Evolutionary conservation across 1,140 invertebrate genomes (phyloP).

Genomic region (Drosophila rufa): DNA sequence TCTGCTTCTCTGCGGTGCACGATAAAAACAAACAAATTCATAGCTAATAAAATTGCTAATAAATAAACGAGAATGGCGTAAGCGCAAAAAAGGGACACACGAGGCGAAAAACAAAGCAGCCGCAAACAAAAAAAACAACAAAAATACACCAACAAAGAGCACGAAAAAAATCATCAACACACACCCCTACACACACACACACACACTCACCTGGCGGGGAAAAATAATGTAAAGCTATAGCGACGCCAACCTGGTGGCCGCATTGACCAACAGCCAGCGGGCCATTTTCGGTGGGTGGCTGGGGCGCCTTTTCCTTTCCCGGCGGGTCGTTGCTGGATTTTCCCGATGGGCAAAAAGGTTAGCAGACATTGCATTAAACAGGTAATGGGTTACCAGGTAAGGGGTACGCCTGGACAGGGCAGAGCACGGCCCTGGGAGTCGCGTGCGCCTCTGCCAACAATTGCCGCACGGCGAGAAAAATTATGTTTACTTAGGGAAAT

Average conservation of each 20-base stretch:
- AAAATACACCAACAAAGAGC: constrained; percentile 36
- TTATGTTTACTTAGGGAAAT: not conserved
- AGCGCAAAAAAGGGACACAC: constrained; percentile 78
- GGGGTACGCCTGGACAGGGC: not conserved
- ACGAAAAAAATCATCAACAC: constrained; percentile 38
- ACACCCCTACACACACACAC: constrained; percentile 4
- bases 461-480: constrained; percentile 4
- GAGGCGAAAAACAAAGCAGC: constrained; percentile 76
- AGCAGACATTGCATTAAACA: constrained; percentile 46
- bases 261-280: constrained; percentile 78
- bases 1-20: constrained; percentile 57
- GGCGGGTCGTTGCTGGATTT: not conserved
- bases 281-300: constrained; percentile 64
- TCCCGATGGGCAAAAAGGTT: constrained; percentile 21
- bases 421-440: constrained; percentile 23
- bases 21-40: constrained; percentile 84
- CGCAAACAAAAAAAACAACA: constrained; percentile 59
- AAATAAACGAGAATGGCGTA: constrained; percentile 83
- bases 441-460: constrained; percentile 43
- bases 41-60: constrained; percentile 84
- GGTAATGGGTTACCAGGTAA: constrained; percentile 33
- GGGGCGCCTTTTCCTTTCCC: not conserved
- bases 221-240: constrained; percentile 64
- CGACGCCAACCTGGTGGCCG: constrained; percentile 77
- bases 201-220: constrained; percentile 24